Percentiles rank a stretch among this genome's conserved stretches.
phyloP scores from a whole-genome alignment of 2,888 invertebrate genomes.

The Ceriagrion tenellum region DNA sequence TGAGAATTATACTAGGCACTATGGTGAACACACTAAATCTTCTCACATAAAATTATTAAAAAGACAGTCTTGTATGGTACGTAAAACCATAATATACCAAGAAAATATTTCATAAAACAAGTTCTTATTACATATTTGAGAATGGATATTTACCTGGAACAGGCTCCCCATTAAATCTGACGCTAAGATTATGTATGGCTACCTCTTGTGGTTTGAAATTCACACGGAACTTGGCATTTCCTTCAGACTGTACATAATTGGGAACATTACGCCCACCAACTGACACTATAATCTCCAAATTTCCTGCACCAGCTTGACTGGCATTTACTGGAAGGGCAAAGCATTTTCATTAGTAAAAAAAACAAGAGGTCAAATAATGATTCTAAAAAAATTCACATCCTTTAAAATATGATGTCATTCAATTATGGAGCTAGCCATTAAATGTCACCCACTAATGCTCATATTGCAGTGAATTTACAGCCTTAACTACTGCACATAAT shows the following conservation, averaged over 20 bases:
- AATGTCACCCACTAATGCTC: not conserved
- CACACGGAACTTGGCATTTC: constrained; percentile 95
- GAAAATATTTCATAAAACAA: not conserved
- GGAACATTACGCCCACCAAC: constrained; percentile 98
- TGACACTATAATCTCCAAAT: constrained; percentile 98
- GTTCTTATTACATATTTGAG: not conserved
- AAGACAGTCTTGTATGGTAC: no score
- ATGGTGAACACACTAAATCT: no score
- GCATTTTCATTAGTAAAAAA: constrained; percentile 68
- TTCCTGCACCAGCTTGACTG: constrained; percentile 90
- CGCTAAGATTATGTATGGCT: constrained; percentile 93
- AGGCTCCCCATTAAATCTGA: constrained; percentile 87
- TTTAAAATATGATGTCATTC: not conserved
- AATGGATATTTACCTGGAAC: constrained; percentile 80
- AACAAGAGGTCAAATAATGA: constrained; percentile 74
- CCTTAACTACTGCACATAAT: not conserved
- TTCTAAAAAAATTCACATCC: not conserved
- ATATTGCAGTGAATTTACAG: not conserved
- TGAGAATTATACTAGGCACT: no score
- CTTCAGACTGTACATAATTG: constrained; percentile 98
- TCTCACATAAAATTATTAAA: no score
- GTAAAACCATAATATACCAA: not conserved
- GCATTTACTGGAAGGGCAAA: constrained; percentile 79
- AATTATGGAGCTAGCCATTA: not conserved
- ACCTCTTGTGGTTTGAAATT: constrained; percentile 98